These are phyloP conservation scores for Thymallus thymallus DNA, from an alignment of 2,113 vertebrate genomes.

Conservation along the genomic window DNA sequence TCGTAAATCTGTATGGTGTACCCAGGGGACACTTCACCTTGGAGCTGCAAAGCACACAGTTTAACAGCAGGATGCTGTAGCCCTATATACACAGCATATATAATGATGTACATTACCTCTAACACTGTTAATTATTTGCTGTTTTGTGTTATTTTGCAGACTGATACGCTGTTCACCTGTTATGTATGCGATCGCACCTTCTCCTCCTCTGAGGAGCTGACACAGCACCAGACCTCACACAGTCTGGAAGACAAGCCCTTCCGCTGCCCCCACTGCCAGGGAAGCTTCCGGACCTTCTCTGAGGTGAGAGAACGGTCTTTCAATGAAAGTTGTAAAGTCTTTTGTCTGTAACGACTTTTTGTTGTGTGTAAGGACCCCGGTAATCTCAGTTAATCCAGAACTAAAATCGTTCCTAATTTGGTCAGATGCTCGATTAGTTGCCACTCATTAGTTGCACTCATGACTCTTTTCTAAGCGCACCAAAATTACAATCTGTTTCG, in stretches of 20 bases:
- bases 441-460: too few species aligned
- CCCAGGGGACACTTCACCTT: too few species aligned
- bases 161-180: slow-evolving; percentile 72
- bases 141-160: slow-evolving; percentile 43
- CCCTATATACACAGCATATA: background rate
- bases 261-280: slow-evolving; percentile 64
- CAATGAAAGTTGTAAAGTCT: background rate
- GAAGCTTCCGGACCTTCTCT: slow-evolving; percentile 67
- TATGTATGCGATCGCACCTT: slow-evolving; percentile 75
- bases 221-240: slow-evolving; percentile 67
- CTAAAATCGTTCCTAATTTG: too few species aligned
- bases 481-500: too few species aligned
- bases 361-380: background rate
- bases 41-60: background rate
- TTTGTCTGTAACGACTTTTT: too few species aligned
- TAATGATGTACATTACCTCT: background rate
- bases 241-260: slow-evolving; percentile 72
- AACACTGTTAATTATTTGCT: background rate
- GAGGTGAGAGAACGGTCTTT: slow-evolving; percentile 58
- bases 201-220: slow-evolving; percentile 69
- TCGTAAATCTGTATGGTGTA: too few species aligned
- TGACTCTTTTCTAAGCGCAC: too few species aligned
- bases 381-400: too few species aligned
- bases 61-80: background rate
- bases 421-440: too few species aligned